phyloP scores from a whole-genome alignment of 92 coral and sea anemone species.

The Phenganax marumi region DNA sequence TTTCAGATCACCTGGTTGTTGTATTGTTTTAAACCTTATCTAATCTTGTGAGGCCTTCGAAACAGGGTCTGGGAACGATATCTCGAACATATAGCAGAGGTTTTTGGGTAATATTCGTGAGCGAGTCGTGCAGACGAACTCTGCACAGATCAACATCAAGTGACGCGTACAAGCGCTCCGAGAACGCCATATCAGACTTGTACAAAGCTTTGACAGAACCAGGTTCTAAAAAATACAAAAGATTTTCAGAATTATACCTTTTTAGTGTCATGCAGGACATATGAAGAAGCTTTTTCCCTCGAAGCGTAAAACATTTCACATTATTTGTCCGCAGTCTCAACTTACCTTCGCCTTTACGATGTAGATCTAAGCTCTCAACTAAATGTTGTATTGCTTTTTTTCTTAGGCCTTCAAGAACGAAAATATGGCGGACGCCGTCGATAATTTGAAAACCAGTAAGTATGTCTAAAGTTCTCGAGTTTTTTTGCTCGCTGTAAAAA shows the following conservation, averaged over 20 bases:
- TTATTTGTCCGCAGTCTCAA: no score
- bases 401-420: slow-evolving; percentile 89
- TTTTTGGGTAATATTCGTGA: slow-evolving; percentile 75
- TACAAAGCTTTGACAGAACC: slow-evolving; percentile 76
- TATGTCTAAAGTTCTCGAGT: slow-evolving; percentile 70
- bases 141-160: slow-evolving; percentile 97
- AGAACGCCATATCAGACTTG: slow-evolving; percentile 83
- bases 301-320: no score
- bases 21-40: slow-evolving; percentile 62
- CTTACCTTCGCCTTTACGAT: slow-evolving; percentile 71
- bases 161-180: slow-evolving; percentile 70
- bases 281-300: no score
- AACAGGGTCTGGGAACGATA: slow-evolving; percentile 88
- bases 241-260: background rate
- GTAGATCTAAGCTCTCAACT: slow-evolving; percentile 73
- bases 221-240: slow-evolving; percentile 52
- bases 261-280: background rate
- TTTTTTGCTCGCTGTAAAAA: slow-evolving; percentile 71
- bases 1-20: no score
- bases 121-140: slow-evolving; percentile 91
- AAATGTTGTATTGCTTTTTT: slow-evolving; percentile 66
- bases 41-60: slow-evolving; percentile 78
- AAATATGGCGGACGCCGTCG: slow-evolving; percentile 89
- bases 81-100: slow-evolving; percentile 93
- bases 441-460: slow-evolving; percentile 95